These are phyloP conservation scores for Drosophila birchii DNA, from an alignment of 2,888 invertebrate species.

Conservation along the genomic window DNA sequence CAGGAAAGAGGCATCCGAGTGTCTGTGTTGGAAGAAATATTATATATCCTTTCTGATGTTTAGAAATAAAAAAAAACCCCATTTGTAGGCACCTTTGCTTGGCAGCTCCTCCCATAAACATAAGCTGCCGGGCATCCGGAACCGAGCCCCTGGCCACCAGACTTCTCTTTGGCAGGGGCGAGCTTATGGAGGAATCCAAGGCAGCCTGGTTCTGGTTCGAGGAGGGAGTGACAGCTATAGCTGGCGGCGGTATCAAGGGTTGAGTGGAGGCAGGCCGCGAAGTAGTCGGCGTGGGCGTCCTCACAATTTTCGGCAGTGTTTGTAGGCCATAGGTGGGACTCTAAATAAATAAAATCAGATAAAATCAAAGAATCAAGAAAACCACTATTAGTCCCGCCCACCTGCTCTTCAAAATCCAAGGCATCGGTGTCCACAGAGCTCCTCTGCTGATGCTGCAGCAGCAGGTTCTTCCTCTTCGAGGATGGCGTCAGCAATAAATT, in stretches of 20 bases:
- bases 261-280: slow-evolving; percentile 53
- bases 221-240: slow-evolving; percentile 87
- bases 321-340: slow-evolving; percentile 81
- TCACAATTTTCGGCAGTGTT: slow-evolving; percentile 71
- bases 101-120: slow-evolving; percentile 57
- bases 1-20: slow-evolving; percentile 67
- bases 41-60: no score
- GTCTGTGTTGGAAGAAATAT: slow-evolving; percentile 34
- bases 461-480: slow-evolving; percentile 90
- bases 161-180: slow-evolving; percentile 64
- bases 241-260: slow-evolving; percentile 82
- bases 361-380: rapidly evolving
- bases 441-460: slow-evolving; percentile 93
- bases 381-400: slow-evolving; percentile 12
- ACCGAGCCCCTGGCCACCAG: slow-evolving; percentile 56
- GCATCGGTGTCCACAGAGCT: slow-evolving; percentile 94
- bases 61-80: no score
- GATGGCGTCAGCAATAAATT: slow-evolving; percentile 90
- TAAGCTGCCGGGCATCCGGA: slow-evolving; percentile 67
- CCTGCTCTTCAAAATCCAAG: slow-evolving; percentile 89
- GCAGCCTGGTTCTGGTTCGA: slow-evolving; percentile 29
- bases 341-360: slow-evolving; percentile 30
- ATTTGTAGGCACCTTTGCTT: slow-evolving; percentile 64
- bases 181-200: slow-evolving; percentile 38
- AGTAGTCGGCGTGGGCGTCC: slow-evolving; percentile 71